phyloP scores from a whole-genome alignment of 1,140 invertebrate species.

The Onthophagus taurus region DNA sequence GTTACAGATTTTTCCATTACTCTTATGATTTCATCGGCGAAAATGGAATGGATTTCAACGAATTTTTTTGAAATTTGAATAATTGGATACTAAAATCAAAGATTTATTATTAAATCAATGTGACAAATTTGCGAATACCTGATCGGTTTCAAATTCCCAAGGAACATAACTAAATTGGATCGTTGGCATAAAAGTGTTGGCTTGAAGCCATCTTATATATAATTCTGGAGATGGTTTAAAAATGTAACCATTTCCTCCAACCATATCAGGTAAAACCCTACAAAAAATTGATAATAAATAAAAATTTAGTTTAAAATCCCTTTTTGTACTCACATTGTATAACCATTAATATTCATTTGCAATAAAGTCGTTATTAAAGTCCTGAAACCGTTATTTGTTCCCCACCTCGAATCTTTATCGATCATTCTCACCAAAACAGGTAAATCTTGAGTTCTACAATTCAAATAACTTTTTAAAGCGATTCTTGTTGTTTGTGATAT shows the following conservation, averaged over 20 bases:
- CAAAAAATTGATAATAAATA: constrained; percentile 10
- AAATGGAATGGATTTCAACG: constrained; percentile 58
- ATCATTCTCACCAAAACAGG: constrained; percentile 81
- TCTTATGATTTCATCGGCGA: constrained; percentile 50
- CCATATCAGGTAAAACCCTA: constrained; percentile 77
- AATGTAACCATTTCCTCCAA: constrained; percentile 78
- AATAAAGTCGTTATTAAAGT: constrained; percentile 73
- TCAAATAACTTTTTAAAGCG: background rate
- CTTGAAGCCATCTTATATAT: constrained; percentile 85
- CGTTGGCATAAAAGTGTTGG: constrained; percentile 75
- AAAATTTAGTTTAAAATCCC: background rate
- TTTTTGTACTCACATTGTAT: constrained; percentile 49
- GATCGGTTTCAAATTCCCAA: constrained; percentile 56
- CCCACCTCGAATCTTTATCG: constrained; percentile 77
- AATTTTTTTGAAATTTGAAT: constrained; percentile 55
- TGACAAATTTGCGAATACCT: constrained; percentile 7
- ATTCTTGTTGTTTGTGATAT: background rate
- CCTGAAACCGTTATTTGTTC: constrained; percentile 62
- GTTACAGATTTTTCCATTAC: constrained; percentile 49
- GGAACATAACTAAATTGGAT: constrained; percentile 83
- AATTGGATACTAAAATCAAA: background rate
- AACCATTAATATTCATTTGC: constrained; percentile 74
- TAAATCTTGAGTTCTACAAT: constrained; percentile 58
- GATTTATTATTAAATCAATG: constrained; percentile 2
- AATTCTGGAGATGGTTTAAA: constrained; percentile 62